A percentile compares a stretch with the other conserved stretches of the same genome.
Conservation (phyloP, 92 coral and sea anemone genomes). For the Virgularia gustaviana region DNA sequence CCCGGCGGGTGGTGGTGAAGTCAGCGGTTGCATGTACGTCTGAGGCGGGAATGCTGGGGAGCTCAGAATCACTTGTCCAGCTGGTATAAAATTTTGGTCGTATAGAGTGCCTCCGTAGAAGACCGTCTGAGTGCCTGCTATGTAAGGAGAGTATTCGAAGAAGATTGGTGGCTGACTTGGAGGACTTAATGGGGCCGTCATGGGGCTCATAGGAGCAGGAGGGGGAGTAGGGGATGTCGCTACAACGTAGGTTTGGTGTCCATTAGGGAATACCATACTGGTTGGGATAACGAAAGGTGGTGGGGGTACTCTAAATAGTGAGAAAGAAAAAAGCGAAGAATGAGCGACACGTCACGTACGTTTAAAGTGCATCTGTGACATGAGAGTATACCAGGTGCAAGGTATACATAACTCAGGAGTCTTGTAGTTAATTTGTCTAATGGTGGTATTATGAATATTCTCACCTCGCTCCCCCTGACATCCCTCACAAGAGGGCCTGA, state of each 20-base stretch:
- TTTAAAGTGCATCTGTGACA: too few species aligned
- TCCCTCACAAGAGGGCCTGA: too few species aligned
- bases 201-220: constrained; percentile 35
- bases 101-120: constrained; percentile 27
- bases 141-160: constrained; percentile 33
- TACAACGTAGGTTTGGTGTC: constrained; percentile 34
- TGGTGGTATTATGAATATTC: too few species aligned
- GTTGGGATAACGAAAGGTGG: constrained; percentile 38
- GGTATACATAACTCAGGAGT: too few species aligned
- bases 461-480: too few species aligned
- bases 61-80: constrained; percentile 32
- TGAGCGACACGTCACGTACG: too few species aligned
- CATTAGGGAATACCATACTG: constrained; percentile 33
- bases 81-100: constrained; percentile 27
- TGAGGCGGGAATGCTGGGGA: constrained; percentile 34
- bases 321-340: too few species aligned
- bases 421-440: too few species aligned
- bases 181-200: constrained; percentile 23
- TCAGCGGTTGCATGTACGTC: constrained; percentile 24
- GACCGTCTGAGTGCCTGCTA: constrained; percentile 12
- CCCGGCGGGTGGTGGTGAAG: constrained; percentile 25
- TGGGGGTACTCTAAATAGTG: constrained; percentile 27
- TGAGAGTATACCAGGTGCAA: too few species aligned
- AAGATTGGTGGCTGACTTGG: constrained; percentile 13
- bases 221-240: constrained; percentile 30